phyloP scores from a whole-genome alignment of 1,140 invertebrate species.

The Doryteuthis pealeii region DNA sequence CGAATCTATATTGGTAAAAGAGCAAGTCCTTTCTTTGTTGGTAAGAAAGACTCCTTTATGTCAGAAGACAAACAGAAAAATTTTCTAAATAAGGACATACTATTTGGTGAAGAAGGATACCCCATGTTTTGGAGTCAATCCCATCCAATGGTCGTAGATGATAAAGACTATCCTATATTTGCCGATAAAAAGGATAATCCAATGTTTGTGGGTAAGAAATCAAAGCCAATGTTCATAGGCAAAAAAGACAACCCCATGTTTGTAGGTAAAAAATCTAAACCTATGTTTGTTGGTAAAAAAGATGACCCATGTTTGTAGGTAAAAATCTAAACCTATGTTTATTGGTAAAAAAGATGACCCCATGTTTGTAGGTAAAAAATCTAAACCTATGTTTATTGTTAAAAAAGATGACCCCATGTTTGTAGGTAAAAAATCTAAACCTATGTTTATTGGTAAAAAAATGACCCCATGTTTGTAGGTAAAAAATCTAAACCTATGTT shows the following conservation, averaged over 20 bases:
- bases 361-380: neutral
- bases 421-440: conserved; percentile 20
- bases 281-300: conserved; percentile 18
- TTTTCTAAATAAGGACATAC: conserved; percentile 14
- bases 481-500: conserved; percentile 12
- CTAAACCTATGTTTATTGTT: no score
- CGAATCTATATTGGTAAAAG: conserved; percentile 25
- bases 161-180: neutral
- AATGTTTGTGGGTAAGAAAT: conserved; percentile 19
- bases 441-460: no score
- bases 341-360: conserved; percentile 2
- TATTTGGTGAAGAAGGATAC: no score
- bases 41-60: conserved; percentile 22
- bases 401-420: conserved; percentile 11
- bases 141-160: no score
- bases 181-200: neutral
- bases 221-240: conserved; percentile 18
- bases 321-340: conserved; percentile 2
- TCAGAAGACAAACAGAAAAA: conserved; percentile 21
- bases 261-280: neutral
- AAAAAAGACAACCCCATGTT: conserved; percentile 11
- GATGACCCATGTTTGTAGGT: conserved; percentile 19
- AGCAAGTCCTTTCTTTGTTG: conserved; percentile 17
- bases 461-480: conserved; percentile 4
- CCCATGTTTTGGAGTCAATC: no score